phyloP scores from a whole-genome alignment of 2,797 vertebrate genomes.

The Euphonia xanthogaster region DNA sequence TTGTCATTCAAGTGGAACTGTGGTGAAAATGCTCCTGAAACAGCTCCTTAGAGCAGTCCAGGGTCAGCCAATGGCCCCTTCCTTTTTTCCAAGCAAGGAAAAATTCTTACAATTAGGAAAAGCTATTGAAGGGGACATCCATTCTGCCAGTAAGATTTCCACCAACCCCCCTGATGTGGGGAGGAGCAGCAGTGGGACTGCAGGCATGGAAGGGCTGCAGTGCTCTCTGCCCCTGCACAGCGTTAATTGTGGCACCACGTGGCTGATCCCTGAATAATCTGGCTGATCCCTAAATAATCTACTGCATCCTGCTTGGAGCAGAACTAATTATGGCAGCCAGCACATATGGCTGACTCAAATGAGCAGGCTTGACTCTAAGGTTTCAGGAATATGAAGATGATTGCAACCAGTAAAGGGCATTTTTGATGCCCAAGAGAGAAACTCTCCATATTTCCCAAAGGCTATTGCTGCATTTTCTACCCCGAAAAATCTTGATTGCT shows the following conservation, averaged over 20 bases:
- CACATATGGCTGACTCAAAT: neutral
- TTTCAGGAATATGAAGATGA: neutral
- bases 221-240: fast-evolving
- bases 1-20: neutral
- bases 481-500: neutral
- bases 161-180: neutral
- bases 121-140: neutral
- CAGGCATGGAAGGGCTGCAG: neutral
- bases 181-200: neutral
- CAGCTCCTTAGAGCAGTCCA: neutral
- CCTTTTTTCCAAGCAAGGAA: neutral
- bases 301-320: neutral
- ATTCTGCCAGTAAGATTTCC: neutral
- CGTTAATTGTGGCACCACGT: neutral
- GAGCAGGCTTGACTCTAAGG: neutral
- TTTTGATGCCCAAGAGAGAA: neutral
- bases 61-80: neutral
- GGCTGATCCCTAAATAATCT: neutral
- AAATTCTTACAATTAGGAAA: neutral
- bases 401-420: neutral
- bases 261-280: neutral
- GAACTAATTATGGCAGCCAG: neutral
- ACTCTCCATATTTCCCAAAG: neutral
- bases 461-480: neutral
- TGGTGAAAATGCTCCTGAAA: neutral